These are phyloP conservation scores for Tigriopus californicus DNA, from an alignment of 2,888 invertebrate species.

Conservation along the genomic window DNA sequence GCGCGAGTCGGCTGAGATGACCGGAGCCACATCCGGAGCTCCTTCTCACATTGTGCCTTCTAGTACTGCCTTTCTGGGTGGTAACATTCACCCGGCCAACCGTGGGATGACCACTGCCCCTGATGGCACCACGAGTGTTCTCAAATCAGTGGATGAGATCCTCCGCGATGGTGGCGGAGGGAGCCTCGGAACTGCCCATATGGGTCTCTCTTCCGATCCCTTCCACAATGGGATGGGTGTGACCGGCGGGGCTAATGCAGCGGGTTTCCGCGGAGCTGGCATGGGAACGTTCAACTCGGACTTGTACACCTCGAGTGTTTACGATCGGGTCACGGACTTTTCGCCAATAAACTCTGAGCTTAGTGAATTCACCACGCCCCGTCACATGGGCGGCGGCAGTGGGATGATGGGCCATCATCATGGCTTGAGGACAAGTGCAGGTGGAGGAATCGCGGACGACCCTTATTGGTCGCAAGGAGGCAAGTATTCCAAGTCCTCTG, in stretches of 20 bases:
- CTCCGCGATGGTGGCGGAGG: conserved; percentile 20
- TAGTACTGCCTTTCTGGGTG: not conserved
- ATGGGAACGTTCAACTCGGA: not conserved
- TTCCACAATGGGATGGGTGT: not conserved
- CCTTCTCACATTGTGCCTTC: conserved; percentile 7
- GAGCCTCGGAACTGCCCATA: conserved; percentile 4
- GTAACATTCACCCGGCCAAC: not conserved
- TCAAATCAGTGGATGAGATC: conserved; percentile 30
- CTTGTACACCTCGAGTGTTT: not conserved
- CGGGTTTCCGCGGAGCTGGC: not conserved
- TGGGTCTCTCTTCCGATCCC: not conserved
- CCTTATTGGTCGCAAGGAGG: conserved; percentile 17
- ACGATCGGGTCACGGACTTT: conserved; percentile 15
- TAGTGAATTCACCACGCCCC: not conserved
- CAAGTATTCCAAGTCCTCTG: conserved; percentile 19
- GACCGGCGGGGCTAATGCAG: not conserved
- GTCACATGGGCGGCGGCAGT: not conserved
- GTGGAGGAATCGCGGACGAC: conserved; percentile 16
- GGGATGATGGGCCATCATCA: not conserved
- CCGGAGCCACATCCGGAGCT: not conserved
- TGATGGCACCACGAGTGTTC: conserved; percentile 23
- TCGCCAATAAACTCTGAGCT: conserved; percentile 13
- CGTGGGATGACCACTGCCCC: not conserved
- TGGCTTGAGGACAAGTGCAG: not conserved
- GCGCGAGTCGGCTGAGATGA: conserved; percentile 27